These are phyloP conservation scores for Leucosticte australis DNA, from an alignment of 2,113 vertebrate genomes.

Conservation along the genomic window DNA sequence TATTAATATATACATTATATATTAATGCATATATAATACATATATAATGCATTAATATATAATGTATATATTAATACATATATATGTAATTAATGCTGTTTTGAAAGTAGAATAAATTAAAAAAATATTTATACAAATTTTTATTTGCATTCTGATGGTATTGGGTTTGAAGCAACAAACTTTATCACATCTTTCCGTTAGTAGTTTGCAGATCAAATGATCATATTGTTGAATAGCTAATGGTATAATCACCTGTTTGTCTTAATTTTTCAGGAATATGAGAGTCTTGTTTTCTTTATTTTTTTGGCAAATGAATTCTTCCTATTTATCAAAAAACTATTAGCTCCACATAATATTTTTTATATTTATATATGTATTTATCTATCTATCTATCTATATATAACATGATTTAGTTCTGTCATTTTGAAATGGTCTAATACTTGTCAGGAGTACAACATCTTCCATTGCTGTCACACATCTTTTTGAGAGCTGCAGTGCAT, in stretches of 20 bases:
- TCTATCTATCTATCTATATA: not conserved
- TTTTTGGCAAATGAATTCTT: slow-evolving; percentile 31
- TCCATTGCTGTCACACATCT: slow-evolving; percentile 56
- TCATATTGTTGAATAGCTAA: not conserved
- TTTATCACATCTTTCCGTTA: not conserved
- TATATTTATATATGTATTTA: not conserved
- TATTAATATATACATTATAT: no score
- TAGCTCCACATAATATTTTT: not conserved
- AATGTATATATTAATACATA: no score
- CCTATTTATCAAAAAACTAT: slow-evolving; percentile 27
- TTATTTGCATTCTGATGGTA: not conserved
- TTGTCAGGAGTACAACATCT: slow-evolving; percentile 60
- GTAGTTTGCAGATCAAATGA: not conserved
- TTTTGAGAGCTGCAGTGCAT: slow-evolving; percentile 55
- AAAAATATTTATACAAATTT: not conserved
- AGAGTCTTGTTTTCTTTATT: slow-evolving; percentile 35
- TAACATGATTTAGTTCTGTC: slow-evolving; percentile 67
- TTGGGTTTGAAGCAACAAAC: not conserved
- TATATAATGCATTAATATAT: no score
- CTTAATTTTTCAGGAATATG: slow-evolving; percentile 50
- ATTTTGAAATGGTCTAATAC: slow-evolving; percentile 69
- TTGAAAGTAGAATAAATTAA: not conserved
- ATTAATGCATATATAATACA: no score
- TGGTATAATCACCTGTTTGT: not conserved
- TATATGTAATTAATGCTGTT: not conserved